Conservation (phyloP, 2,797 vertebrate species). For the Huso huso region DNA sequence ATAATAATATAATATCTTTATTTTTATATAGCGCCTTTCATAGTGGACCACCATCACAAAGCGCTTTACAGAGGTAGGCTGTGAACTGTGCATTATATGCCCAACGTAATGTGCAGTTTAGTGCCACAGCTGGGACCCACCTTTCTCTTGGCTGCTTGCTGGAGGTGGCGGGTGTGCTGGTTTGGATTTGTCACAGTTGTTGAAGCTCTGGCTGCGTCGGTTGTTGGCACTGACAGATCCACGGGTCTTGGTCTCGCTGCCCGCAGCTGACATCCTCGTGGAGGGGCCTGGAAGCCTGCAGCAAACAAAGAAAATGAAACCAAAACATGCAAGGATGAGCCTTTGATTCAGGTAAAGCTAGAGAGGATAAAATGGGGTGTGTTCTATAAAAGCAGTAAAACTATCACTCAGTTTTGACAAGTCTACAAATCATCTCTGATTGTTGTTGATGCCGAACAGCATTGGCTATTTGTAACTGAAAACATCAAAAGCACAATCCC, state of each 20-base stretch:
- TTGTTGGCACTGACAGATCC: slow-evolving; percentile 70
- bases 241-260: slow-evolving; percentile 76
- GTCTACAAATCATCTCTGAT: not conserved
- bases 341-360: no score
- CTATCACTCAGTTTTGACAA: not conserved
- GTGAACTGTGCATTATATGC: no score
- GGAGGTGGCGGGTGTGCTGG: slow-evolving; percentile 52
- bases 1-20: no score
- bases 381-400: no score
- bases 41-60: no score
- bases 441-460: not conserved
- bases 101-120: no score
- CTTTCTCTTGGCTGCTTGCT: slow-evolving; percentile 61
- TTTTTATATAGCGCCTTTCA: no score
- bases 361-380: no score
- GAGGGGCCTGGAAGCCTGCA: slow-evolving; percentile 86
- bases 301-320: slow-evolving; percentile 12
- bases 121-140: slow-evolving; percentile 43
- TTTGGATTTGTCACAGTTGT: slow-evolving; percentile 82
- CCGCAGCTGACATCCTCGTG: slow-evolving; percentile 74
- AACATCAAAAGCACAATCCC: not conserved
- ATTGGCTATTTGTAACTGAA: not conserved
- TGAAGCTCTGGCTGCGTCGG: slow-evolving; percentile 90
- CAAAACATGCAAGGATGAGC: no score
- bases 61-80: no score